Base-by-base conservation (phyloP, 2,888 invertebrate species). In the Phorcus lineatus region DNA sequence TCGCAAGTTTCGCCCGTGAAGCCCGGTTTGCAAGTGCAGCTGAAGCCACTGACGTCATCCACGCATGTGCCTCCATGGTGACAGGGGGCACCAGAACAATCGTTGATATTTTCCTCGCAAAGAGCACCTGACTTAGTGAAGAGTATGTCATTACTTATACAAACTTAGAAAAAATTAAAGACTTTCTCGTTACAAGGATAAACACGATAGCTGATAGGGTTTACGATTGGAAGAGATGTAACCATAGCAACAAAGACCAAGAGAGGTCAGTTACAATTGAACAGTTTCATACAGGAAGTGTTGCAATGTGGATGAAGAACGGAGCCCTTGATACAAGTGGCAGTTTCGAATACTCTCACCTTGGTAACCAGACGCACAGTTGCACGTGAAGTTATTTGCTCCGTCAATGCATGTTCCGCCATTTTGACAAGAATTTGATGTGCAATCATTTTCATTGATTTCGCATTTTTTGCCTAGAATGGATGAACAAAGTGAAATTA, bases 371-470 rank as follows among this genome's bases (percentile, higher is more conserved):
- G 82, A 82, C 11, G 54, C 16, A 77, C 36, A 31, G 22, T 74
- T 53, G 70, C 81, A 91, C 86, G 76, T 86, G 81, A 82, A 91
- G 28, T 47, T 62, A 70, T 82, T 77, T 22, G 81, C 22, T 2
- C 80, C 83, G 82, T 93, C 92, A 3, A 86, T 78, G 83, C 93
- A 92, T 0, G 86, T 83, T 19, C 85, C 91, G 11, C 87, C 86
- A 85, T 91, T 89, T 77, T 85, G 84, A 91, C 98, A 98, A 36
- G 97, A 97, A 19, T 95, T 94, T 19, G 96, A 95, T 19, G 95
- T 95, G 93, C 91, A 92, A 75, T 91, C 91, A 82, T 92, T 85
- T 0, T 89, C 80, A 54, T 90, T 88, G 13, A 81, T 62, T 77
- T 88, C 86, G 81, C 90, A 91, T 31, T 84, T 81, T 9, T 83